These are phyloP conservation scores for Hybognathus amarus DNA, from an alignment of 2,797 vertebrate species.

Conservation along the genomic window DNA sequence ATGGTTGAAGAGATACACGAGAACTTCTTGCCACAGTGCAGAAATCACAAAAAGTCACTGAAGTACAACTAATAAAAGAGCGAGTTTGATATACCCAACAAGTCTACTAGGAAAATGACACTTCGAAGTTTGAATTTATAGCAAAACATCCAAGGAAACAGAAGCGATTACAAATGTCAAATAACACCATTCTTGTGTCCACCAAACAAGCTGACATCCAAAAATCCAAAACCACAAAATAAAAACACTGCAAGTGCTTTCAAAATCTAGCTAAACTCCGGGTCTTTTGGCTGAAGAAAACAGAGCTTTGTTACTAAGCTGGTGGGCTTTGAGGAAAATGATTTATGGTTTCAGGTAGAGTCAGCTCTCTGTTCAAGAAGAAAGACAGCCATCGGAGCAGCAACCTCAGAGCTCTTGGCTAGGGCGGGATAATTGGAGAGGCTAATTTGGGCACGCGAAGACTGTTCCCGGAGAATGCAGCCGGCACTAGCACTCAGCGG, in stretches of 20 bases:
- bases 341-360: slow-evolving; percentile 35
- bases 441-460: slow-evolving; percentile 63
- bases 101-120: background rate
- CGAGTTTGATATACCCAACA: slow-evolving; percentile 4
- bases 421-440: slow-evolving; percentile 67
- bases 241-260: background rate
- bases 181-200: background rate
- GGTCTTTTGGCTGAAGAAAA: slow-evolving; percentile 7
- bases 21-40: slow-evolving; percentile 14
- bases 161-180: background rate
- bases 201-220: background rate
- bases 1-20: slow-evolving; percentile 55
- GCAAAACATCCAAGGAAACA: background rate
- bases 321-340: slow-evolving; percentile 32
- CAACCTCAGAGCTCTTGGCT: slow-evolving; percentile 32
- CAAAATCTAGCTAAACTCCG: background rate
- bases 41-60: background rate
- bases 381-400: slow-evolving; percentile 36
- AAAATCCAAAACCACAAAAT: background rate
- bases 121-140: background rate
- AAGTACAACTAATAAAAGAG: background rate
- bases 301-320: slow-evolving; percentile 40
- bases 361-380: slow-evolving; percentile 16
- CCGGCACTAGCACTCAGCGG: slow-evolving; percentile 63
- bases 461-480: slow-evolving; percentile 67